Conservation (phyloP, 2,888 invertebrate species). For the Watsonalla cultraria region DNA sequence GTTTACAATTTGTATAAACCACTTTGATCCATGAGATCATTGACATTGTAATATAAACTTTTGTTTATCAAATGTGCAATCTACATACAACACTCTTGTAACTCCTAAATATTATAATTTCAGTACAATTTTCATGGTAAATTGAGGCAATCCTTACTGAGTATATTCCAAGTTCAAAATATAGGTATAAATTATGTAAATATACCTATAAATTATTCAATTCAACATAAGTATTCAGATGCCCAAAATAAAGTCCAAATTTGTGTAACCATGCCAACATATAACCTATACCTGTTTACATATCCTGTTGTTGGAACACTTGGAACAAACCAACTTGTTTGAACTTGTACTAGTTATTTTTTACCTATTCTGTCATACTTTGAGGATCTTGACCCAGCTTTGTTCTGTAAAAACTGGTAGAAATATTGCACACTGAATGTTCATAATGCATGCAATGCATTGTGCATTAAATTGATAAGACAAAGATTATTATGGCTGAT, state of each 20-base stretch:
- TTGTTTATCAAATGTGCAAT: background rate
- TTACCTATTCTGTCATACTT: background rate
- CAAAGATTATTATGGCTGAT: too few species aligned
- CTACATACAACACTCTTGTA: background rate
- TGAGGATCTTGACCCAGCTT: background rate
- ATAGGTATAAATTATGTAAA: too few species aligned
- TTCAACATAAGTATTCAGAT: background rate
- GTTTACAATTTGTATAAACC: conserved; percentile 17
- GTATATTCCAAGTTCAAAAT: too few species aligned
- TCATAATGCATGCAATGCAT: too few species aligned
- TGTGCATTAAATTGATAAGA: too few species aligned
- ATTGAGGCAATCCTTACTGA: too few species aligned
- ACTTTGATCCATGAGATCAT: conserved; percentile 13
- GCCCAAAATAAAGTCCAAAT: too few species aligned
- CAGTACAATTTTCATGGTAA: too few species aligned
- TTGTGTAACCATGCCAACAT: background rate
- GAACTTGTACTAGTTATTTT: background rate
- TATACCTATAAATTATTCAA: too few species aligned
- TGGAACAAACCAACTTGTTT: background rate
- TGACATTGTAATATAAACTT: conserved; percentile 9
- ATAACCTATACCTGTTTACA: background rate
- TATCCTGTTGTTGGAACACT: background rate
- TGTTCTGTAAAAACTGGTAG: background rate
- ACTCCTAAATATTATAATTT: too few species aligned
- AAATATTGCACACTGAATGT: too few species aligned